phyloP scores from a whole-genome alignment of 2,888 invertebrate genomes.

The Apamea sordens region DNA sequence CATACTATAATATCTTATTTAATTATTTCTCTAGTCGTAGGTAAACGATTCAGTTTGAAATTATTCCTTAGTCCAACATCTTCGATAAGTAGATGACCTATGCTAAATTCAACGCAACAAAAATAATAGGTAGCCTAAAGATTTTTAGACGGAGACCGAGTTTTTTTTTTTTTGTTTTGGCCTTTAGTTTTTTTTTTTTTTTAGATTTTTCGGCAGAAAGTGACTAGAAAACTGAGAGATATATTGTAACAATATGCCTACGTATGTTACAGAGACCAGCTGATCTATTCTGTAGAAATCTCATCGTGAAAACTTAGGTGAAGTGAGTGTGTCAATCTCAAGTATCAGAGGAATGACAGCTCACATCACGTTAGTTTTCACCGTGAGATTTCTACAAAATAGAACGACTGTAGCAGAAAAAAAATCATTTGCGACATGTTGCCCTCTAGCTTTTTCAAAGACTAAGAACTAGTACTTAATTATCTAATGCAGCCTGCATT shows the following conservation, averaged over 20 bases:
- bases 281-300: neutral
- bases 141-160: too few relatives aligned
- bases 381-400: neutral
- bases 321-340: neutral
- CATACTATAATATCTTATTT: neutral
- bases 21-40: neutral
- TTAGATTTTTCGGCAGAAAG: neutral
- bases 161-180: too few relatives aligned
- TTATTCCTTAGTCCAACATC: neutral
- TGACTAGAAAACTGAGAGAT: neutral
- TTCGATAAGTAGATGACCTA: neutral
- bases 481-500: conserved; percentile 5
- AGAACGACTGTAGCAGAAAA: neutral
- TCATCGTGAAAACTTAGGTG: neutral
- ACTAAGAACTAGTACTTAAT: conserved; percentile 16
- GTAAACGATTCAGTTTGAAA: neutral
- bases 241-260: neutral
- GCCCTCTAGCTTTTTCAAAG: neutral
- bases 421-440: neutral
- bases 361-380: neutral
- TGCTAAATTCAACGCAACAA: neutral
- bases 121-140: neutral
- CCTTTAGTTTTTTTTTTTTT: too few relatives aligned
- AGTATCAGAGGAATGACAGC: too few relatives aligned
- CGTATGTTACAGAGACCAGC: neutral